Evolutionary conservation across 2,888 invertebrate genomes (phyloP), one percentile per base, ranked within the genome.

Genomic region (Leptinotarsa tumamoca): DNA sequence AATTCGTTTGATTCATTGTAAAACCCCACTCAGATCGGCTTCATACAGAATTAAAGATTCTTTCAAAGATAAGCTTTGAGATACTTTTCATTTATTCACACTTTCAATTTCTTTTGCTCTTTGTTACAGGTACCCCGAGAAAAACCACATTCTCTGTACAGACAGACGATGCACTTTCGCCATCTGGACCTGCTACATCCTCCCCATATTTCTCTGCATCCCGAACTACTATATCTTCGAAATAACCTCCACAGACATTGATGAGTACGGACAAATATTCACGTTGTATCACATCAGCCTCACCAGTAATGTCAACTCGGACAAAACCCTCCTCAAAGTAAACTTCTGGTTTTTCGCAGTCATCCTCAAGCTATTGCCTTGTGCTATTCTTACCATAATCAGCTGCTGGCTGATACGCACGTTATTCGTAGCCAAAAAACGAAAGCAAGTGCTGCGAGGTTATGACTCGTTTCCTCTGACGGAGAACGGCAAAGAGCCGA

Each of bases 331-430:
- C 77, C 89, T 87, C 81, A 87, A 88, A 82, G 89, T 94, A 66
- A 95, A 95, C 88, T 95, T 95, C 87, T 95, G 95, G 95, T 91
- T 95, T 1, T 95, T 95, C 85, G 94, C 93, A 0, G 94, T 95
- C 2, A 90, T 95, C 49, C 93, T 96, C 72, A 96, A 96, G 86
- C 90, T 96, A 3, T 88, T 96, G 0, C 96, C 96, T 0, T 96
- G 96, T 86, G 89, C 92, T 85, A 92, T 95, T 79, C 90, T 96
- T 61, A 95, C 95, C 0, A 89, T 94, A 63, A 94, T 94, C 76
- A 94, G 93, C 83, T 87, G 91, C 67, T 94, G 94, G 92, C 88
- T 94, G 50, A 93, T 94, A 79, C 88, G 91, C 82, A 95, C 95
- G 0, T 87, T 95, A 4, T 94, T 94, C 86, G 92, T 92, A 81